Evolutionary conservation across 2,888 invertebrate species (phyloP), one percentile per base, ranked within the genome.

Genomic region (Idaea dimidiata): DNA sequence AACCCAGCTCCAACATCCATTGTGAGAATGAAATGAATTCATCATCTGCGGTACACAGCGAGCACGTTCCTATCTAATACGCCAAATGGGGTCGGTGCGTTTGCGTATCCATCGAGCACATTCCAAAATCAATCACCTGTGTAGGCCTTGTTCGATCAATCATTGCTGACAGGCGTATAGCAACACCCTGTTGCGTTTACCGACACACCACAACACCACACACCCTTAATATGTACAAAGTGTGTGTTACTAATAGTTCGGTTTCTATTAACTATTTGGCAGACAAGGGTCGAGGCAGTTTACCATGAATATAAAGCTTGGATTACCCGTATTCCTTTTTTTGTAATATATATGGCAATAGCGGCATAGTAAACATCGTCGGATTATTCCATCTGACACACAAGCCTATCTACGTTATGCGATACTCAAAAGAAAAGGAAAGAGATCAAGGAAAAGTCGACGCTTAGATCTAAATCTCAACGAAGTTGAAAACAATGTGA

Each of bases 71-170:
- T 62, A 62, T 62, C 57, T 66, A 69, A 69, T 72, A 71, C 66
- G 70, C 67, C 72, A 75, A 74, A 80, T 77, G 43, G 76, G 76
- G 64, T 64, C 68, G 68, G 63, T 73, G 70, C 70, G 71, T 75
- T 73, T 66, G 72, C 74, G 72, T 76, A 78, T 76, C 74, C 69
- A 78, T 80, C 79, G 78, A 74, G 74, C 17, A 76, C 79, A 78
- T 64, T 43, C 69, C 69, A 68, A 75, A 80, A 82, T 82, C 81
- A 81, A 82, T 82, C 79, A 79, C 71, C 72, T 66, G 63, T 65
- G 63, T 64, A 65, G 64, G 66, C 65, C 68, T 66, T 66, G 74
- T 72, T 74, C 78, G 71, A 85, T 85, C 82, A 77, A 84, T 85
- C 85, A 83, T 81, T 69, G 69, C 66, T 67, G 70, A 70, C 71